Percentiles rank a stretch among this genome's conserved stretches.
Conservation (phyloP, 2,888 invertebrate genomes). For the Rhaphigaster nebulosa region DNA sequence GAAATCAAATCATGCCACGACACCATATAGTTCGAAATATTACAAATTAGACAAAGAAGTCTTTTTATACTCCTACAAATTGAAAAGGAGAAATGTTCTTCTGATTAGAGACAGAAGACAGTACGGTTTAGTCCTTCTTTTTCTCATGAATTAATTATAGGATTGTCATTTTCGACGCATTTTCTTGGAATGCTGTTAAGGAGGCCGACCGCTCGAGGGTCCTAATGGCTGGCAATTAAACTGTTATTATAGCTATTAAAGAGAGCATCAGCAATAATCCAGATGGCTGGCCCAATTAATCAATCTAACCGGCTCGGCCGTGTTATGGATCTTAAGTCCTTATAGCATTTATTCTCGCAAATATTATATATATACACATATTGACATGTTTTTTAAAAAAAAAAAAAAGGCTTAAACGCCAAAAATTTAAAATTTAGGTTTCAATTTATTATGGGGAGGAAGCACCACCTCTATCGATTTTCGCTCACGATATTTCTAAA, state of each 20-base stretch:
- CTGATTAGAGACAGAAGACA: neutral
- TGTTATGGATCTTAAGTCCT: neutral
- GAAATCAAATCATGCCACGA: too few species aligned
- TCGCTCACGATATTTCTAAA: too few species aligned
- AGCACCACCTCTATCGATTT: too few species aligned
- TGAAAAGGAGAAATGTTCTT: neutral
- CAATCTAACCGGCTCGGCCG: neutral
- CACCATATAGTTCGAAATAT: too few species aligned
- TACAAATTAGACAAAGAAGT: too few species aligned
- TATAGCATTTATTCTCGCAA: neutral
- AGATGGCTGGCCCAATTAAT: neutral
- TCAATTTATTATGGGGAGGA: too few species aligned
- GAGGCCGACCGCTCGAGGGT: neutral
- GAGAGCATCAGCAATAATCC: constrained; percentile 28
- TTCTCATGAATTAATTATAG: neutral
- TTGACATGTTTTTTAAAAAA: too few species aligned
- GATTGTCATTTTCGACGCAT: neutral
- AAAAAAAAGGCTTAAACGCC: too few species aligned
- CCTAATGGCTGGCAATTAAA: constrained; percentile 4
- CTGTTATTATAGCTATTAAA: constrained; percentile 24
- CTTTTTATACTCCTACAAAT: neutral
- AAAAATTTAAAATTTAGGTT: too few species aligned
- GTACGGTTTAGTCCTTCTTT: neutral
- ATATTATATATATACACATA: neutral
- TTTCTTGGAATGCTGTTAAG: neutral